Base-by-base conservation (phyloP, 2,888 invertebrate genomes). In the Dorcus hopei region DNA sequence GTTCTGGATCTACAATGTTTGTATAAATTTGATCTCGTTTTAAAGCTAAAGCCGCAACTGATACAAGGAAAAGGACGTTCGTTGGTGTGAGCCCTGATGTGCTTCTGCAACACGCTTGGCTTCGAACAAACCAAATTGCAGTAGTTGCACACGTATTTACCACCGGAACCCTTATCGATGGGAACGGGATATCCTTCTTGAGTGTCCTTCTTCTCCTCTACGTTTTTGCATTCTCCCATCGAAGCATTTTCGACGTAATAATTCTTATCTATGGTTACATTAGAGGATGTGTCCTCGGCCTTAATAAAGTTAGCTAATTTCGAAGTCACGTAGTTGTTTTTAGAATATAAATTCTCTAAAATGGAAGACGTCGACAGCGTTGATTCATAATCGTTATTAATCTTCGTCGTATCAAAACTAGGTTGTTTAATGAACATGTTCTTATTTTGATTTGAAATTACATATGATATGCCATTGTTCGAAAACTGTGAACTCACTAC, bases 71-170 rank as follows among this genome's bases (percentile, higher is more conserved):
- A 95, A 58, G 95, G 95, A 70, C 95, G 84, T 80, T 95, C 95
- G 76, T 94, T 93, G 48, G 95, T 95, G 79, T 95, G 95, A 61
- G 94, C 93, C 74, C 95, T 86, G 78, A 95, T 91, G 83, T 95
- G 95, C 82, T 95, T 95, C 78, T 94, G 90, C 64, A 95, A 83
- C 65, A 95, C 95, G 76, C 94, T 95, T 59, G 95, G 95, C 80
- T 95, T 95, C 71, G 94, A 90, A 82, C 94, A 95, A 65, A 88
- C 87, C 75, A 93, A 81, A 77, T 90, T 91, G 82, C 95, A 95
- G 77, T 91, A 94, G 9, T 90, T 88, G 76, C 95, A 95, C 66
- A 90, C 85, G 79, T 94, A 88, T 68, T 91, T 89, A 53, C 90
- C 91, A 62, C 72, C 74, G 5, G 70, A 55, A 52, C 72, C 66